Base-by-base conservation (phyloP, 2,113 vertebrate species). In the Eonycteris spelaea region DNA sequence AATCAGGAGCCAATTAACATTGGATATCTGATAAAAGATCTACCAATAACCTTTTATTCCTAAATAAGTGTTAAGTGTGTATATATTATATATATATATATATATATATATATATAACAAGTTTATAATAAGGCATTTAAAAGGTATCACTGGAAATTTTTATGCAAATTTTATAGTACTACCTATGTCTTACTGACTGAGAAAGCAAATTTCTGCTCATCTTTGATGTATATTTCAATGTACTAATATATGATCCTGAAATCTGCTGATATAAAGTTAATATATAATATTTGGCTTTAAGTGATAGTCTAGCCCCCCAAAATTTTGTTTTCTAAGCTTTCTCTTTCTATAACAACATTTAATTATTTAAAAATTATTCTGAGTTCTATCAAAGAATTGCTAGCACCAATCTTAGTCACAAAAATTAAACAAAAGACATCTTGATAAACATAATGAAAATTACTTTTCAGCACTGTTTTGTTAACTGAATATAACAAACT, bases 261-360 rank as follows among this genome's bases (percentile, higher is more conserved):
- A 90, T 19, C 70, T 90, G 30, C 35, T 82, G 26, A 92, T 61
- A 5, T 78, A 78, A 95, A 95, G 45, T 61, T 91, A 93, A 94
- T 88, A 74, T 26, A 15, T 59, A 86, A 89, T 19, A 82, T 67
- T 77, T 92, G 51, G 51, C 38, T 92, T 73, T 71, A 86, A 80
- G 35, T 78, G 63, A 90, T 21, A 84, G 77, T 75, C 26, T 86
- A 82, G 61, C 40, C 40, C 40, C 40, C 6, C 51, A 94, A 86
- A 57, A 59, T 85, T 94, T 92, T 93, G 51, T 82, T 93, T 94
- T 77, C 73, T 70, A 91, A 85, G 43, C 15, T 93, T 87, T 73
- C 70, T 80, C 74, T 90, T 93, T 68, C 26, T 71, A 16, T 55
- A 73, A 91, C 51, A 82, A 19, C 61, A 75, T 63, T 86, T 93